phyloP scores from a whole-genome alignment of 2,113 vertebrate species.

The Cottus gobio region DNA sequence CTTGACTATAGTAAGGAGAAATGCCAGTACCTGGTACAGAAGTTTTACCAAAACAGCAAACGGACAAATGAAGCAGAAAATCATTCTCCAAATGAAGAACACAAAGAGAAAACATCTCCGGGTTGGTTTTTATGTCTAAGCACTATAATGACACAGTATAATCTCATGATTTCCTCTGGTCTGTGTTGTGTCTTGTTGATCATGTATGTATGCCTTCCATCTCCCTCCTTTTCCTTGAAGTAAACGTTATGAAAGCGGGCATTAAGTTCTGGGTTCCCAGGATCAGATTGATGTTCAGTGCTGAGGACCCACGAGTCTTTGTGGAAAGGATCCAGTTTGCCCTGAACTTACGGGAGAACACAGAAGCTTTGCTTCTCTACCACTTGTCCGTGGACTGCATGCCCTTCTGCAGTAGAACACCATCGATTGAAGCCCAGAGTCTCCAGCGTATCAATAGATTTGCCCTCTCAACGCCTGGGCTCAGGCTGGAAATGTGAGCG shows the following conservation, averaged over 20 bases:
- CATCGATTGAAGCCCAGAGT: conserved; percentile 68
- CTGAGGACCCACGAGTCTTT: conserved; percentile 90
- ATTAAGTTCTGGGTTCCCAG: conserved; percentile 90
- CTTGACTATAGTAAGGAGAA: conserved; percentile 87
- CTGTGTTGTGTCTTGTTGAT: not conserved
- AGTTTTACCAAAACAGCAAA: conserved; percentile 76
- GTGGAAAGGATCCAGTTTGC: conserved; percentile 85
- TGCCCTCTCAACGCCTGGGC: conserved; percentile 76
- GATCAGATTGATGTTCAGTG: conserved; percentile 88
- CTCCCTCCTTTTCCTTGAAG: conserved; percentile 61
- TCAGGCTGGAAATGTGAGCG: conserved; percentile 81
- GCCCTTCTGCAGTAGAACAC: conserved; percentile 81
- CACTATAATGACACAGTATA: not conserved
- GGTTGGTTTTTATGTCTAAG: conserved; percentile 11
- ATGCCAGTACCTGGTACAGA: conserved; percentile 90
- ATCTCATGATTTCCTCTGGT: not conserved
- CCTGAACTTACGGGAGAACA: conserved; percentile 79
- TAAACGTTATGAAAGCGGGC: conserved; percentile 48
- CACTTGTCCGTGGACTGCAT: conserved; percentile 90
- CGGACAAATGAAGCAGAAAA: conserved; percentile 75
- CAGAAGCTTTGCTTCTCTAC: conserved; percentile 85
- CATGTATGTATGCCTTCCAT: not conserved
- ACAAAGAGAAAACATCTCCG: conserved; percentile 73
- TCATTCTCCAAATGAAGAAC: conserved; percentile 75
- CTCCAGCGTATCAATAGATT: conserved; percentile 80